Conservation (phyloP, 2,888 invertebrate species). For the Amiota minor region DNA sequence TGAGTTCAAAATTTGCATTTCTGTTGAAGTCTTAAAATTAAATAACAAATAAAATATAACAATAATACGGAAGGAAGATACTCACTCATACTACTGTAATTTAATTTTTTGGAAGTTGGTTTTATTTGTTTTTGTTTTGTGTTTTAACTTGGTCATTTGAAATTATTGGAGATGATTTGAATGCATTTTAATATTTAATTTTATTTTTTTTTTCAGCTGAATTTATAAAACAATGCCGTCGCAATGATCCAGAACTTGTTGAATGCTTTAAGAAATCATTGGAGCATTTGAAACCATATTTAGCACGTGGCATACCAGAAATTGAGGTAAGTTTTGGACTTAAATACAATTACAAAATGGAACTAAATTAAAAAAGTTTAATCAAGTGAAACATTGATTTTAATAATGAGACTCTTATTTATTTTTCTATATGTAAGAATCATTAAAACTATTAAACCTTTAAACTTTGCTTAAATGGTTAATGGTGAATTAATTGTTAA, state of each 20-base stretch:
- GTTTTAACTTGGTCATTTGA: constrained; percentile 25
- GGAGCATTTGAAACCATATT: constrained; percentile 77
- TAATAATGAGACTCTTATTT: too few species aligned
- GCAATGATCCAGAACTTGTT: constrained; percentile 77
- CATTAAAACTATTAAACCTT: too few species aligned
- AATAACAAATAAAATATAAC: too few species aligned
- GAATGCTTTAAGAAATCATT: constrained; percentile 77
- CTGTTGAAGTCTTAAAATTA: constrained; percentile 24
- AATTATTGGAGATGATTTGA: constrained; percentile 41
- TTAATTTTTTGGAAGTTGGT: constrained; percentile 7
- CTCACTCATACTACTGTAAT: too few species aligned
- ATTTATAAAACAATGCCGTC: constrained; percentile 81
- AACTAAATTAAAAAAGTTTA: neutral
- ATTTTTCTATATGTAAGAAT: too few species aligned
- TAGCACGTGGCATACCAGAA: constrained; percentile 78
- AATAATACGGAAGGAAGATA: too few species aligned
- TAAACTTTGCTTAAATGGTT: too few species aligned
- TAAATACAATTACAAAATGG: neutral
- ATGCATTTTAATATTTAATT: neutral
- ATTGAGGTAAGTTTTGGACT: constrained; percentile 74
- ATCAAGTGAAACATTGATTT: too few species aligned
- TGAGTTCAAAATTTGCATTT: constrained; percentile 60
- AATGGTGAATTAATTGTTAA: too few species aligned
- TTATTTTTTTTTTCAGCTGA: constrained; percentile 74
- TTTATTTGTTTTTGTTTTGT: constrained; percentile 16